phyloP scores from a whole-genome alignment of 2,888 invertebrate genomes.

The Sialis fuliginosa region DNA sequence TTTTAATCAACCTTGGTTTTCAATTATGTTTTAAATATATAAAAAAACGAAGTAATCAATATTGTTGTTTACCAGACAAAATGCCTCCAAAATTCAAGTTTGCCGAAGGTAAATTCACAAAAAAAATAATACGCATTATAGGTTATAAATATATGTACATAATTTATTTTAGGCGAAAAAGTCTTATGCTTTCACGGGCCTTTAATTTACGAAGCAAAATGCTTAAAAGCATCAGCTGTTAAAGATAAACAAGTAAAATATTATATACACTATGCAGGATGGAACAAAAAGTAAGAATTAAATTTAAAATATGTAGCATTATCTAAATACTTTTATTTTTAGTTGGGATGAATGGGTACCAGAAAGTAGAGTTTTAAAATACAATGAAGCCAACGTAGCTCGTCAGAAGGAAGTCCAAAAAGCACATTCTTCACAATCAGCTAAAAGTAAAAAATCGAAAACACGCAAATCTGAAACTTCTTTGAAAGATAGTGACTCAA shows the following conservation, averaged over 20 bases:
- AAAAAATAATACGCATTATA: neutral
- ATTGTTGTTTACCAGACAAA: too few relatives aligned
- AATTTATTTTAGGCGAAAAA: conserved; percentile 50
- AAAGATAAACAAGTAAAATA: conserved; percentile 82
- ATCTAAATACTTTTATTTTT: conserved; percentile 15
- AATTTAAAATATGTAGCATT: neutral
- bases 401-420: conserved; percentile 73
- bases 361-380: conserved; percentile 76
- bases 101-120: conserved; percentile 40
- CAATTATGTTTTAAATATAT: too few relatives aligned
- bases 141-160: conserved; percentile 4
- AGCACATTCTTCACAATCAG: conserved; percentile 57
- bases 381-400: conserved; percentile 75
- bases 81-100: conserved; percentile 56
- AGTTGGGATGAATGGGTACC: conserved; percentile 90
- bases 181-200: conserved; percentile 94
- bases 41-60: too few relatives aligned
- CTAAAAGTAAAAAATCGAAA: conserved; percentile 39
- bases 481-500: conserved; percentile 33
- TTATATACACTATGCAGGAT: conserved; percentile 91
- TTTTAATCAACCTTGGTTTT: too few relatives aligned
- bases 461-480: conserved; percentile 17
- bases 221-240: conserved; percentile 62
- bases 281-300: conserved; percentile 83
- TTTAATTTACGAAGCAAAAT: conserved; percentile 91